Evolutionary conservation across 2,113 vertebrate genomes (phyloP), one percentile per base, ranked within the genome.

Genomic region (Hippocampus abdominalis): DNA sequence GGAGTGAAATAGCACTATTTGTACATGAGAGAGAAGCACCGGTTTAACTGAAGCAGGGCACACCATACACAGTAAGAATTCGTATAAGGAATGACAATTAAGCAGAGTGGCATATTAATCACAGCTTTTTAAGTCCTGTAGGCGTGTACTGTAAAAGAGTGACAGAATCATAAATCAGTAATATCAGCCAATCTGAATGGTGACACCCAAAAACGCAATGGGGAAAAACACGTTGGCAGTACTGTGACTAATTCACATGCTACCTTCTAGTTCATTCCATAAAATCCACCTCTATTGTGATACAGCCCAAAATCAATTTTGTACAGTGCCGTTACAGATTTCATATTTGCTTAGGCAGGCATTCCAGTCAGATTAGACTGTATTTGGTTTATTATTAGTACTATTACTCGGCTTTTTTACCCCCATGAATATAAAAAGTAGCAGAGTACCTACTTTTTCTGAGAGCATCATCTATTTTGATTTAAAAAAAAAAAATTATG

Each of bases 131-230:
- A 36, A 36, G 32, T 36, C 5, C 32, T 36, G 85, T 86, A 77
- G 80, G 87, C 75, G 79, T 76, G 77, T 73, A 59, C 23, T 83
- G 53, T 68, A 73, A 72, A 72, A 74, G 79, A 77, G 62, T 81
- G 84, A 81, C 76, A 81, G 20, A 74, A 68, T 83, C 68, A 85
- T 81, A 87, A 79, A 69, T 77, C 57, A 27, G 62, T 82, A 80
- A 87, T 20, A 1, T 59, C 63, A 18, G 73, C 53, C 70, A 76
- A n/a, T 53, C 49, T 75, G 77, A 71, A 78, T 69, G 70, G 73
- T 83, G 54, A 76, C 62, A 16, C 64, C 73, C 68, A 65, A 64
- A 69, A 73, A 77, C 66, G 71, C 20, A 63, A 25, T 59, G 36
- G 53, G 67, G 53, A 66, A 76, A 72, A 72, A 78, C 40, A 75